Evolutionary conservation across 2,113 vertebrate species (phyloP), one percentile per base, ranked within the genome.

Genomic region (Sterna hirundo): DNA sequence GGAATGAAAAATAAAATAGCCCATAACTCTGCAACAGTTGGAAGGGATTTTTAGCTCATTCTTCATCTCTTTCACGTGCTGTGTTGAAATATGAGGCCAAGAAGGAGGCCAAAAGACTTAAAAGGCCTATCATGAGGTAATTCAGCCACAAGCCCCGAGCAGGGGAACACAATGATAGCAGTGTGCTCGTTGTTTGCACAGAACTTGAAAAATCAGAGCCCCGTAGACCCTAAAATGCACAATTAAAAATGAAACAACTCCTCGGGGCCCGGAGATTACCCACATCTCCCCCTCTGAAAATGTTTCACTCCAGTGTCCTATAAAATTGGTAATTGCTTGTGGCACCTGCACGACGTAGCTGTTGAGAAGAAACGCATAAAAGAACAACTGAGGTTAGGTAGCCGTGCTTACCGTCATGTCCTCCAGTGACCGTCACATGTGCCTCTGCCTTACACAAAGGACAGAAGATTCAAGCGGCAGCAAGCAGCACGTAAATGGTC

Each of bases 51-150:
- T 74, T 88, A 97, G 93, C 88, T 94, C 89, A 74, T 96, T 97
- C 94, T 91, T 96, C 96, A 97, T 95, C 85, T 96, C 90, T 91
- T 96, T 96, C 95, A 91, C 65, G 40, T 96, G 93, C 83, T 96
- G 60, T 94, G 94, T 92, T 97, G 97, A 97, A 97, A 96, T 93
- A 93, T 93, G 95, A 97, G 83, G 91, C 96, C 89, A 70, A 92
- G 70, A 95, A 95, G 61, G 83, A 97, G 94, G 91, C 95, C 94
- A 93, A 77, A 93, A 77, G 90, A 93, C 91, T 96, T 96, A 84
- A 95, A 97, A 94, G 52, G 60, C 91, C 95, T 97, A 83, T 97
- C 96, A 91, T 97, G 97, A 97, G 94, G 97, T 98, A 98, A 97
- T 98, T 95, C 88, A 96, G 78, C 58, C 93, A 27, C 86, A 49